Base-by-base conservation (phyloP, 1,140 invertebrate genomes). In the Palaemon carinicauda region DNA sequence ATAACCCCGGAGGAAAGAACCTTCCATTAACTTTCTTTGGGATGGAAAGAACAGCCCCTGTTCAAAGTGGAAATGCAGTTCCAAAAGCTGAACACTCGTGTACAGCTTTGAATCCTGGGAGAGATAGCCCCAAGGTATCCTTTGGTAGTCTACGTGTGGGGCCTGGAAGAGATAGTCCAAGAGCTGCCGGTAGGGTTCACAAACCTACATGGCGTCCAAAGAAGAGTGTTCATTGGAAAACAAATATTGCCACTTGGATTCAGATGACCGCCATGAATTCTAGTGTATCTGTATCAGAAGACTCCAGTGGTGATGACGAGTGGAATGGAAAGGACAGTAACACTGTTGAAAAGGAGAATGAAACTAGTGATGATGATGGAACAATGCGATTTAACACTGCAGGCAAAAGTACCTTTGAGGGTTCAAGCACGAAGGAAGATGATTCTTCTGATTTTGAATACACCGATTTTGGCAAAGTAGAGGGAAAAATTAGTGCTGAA, bases 221-320 rank as follows among this genome's bases (percentile, higher is more conserved):
- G 51, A 86, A 86, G 51, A 80, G 56, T 31, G 84, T 86, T 14
- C 84, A 86, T 65, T 86, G 84, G 84, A 86, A 86, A 50, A 80
- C 84, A 29, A 86, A 86, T 69, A 86, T 86, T 21, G 84, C 84
- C n/a, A 86, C 84, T n/a, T 86, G 84, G 84, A 86, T 86, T n/a
- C 84, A 86, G 31, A 80, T 86, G 84, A 86, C 77, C n/a, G 77
- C 60, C n/a, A 85, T 29, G 75, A 73, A 73, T n/a, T 86, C 84
- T 17, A 86, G 77, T 31, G 29, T 80, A 7, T 80, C 83, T 12
- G 14, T 86, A 14, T 86, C 77, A 3, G 84, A 80, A 69, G 65
- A 41, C 50, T 80, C 84, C 5, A 86, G 27, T 29, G 19, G 74
- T 31, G 77, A 53, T 15, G 53, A 41, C 31, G 52, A 69, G 5